Evolutionary conservation across 2,797 vertebrate species (phyloP), one percentile per base, ranked within the genome.

Genomic region (Chiroxiphia lanceolata): DNA sequence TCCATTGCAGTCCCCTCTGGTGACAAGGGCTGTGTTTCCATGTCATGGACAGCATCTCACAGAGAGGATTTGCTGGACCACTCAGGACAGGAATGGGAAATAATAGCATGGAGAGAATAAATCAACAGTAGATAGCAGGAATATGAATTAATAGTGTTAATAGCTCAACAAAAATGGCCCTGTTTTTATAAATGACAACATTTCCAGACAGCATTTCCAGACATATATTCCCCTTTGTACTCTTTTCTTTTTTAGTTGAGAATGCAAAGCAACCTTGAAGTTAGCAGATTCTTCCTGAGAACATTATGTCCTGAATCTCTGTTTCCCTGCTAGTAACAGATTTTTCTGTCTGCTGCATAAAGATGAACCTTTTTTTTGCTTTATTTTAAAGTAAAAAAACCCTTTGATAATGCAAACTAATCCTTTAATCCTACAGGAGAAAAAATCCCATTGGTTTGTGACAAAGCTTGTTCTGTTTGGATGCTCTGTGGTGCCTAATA

Each of bases 381-480:
- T 94, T 80, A 67, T 91, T 93, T 95, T 85, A 51, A 93, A 94
- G 85, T 56, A 45, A 90, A 93, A 79, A 96, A 96, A 29, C 21
- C 47, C 23, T 90, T 76, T 94, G 74, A 80, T 94, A 94, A 90
- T 83, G 75, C 86, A 92, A 83, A 77, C 57, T 81, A 93, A 95
- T 93, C 92, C 83, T 82, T 89, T 97, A 96, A 96, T 97, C 93
- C 76, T 82, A 57, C 93, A 74, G 31, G 79, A 77, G 42, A 54
- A 71, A 81, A 85, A 84, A 77, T 87, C 78, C 80, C 65, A 60
- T 94, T 83, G 87, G 89, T 83, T 70, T 91, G 45, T 93, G 70
- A 72, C 85, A 90, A 38, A 95, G 87, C 51, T 76, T 20, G 38
- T 89, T 91, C 69, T 83, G 36, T 94, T 91, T 74, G 67, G 71